Evolutionary conservation across 1,140 invertebrate genomes (phyloP), one percentile per base, ranked within the genome.

Genomic region (Microplitis mediator): DNA sequence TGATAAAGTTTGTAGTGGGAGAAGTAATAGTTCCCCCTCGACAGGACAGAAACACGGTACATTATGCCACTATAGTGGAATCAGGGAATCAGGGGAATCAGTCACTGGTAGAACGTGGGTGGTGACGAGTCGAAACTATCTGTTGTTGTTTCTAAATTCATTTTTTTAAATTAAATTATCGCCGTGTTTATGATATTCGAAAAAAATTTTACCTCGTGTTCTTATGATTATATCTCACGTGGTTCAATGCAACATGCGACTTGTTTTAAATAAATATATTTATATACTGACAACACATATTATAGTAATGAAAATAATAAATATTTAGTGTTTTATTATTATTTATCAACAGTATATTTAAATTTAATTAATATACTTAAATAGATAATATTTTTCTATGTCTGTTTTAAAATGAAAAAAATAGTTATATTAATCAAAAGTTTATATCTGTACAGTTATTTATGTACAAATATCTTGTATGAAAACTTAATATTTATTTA

Each of bases 81-180:
- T 23, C 23, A 23, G 23, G 23, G 23, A 2, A 23, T 23, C 23
- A 82, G 84, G 81, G 80, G 84, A 85, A 87, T 86, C 85, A 87
- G 85, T 87, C 82, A 86, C 80, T 83, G 79, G 81, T 81, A 81
- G 85, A 83, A 85, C 84, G 84, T 85, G 84, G 84, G 81, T 84
- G 84, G 84, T 81, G 84, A 84, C 80, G 82, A 83, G 83, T 87
- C 84, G 76, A 9, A 64, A 61, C 16, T 61, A 45, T 52, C 35
- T 32, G 23, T 70, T 61, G 39, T 50, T 50, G 13, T 67, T 67
- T 50, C 6, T 5, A 14, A 64, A 13, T 63, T 70, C 39, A 64
- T 66, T 9, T 60, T 36, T 51, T 52, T 16, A 6, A 23, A n/a
- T 65, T 45, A 34, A 14, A 45, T 45, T 45, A 6, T 45, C 39